Evolutionary conservation across 30 jellyfish, hydroid and myxozoan species (phyloP).

Genomic region (Clytia hemisphaerica): DNA sequence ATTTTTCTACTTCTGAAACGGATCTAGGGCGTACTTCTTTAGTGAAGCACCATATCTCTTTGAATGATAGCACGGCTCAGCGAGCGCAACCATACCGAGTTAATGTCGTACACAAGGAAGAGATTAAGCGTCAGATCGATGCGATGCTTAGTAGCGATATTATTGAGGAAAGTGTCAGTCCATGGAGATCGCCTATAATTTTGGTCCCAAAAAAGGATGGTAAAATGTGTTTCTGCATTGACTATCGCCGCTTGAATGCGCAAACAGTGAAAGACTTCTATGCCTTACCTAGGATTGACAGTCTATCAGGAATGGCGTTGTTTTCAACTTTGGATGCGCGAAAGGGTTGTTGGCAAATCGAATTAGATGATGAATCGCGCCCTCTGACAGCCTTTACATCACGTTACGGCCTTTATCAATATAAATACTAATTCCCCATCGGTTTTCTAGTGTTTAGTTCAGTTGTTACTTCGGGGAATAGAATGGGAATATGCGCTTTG

Average conservation of each 20-base stretch:
- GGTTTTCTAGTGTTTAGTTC: constrained; percentile 44
- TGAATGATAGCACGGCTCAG: constrained; percentile 2
- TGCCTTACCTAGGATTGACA: constrained; percentile 57
- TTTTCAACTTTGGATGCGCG: constrained; percentile 46
- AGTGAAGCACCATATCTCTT: constrained; percentile 1
- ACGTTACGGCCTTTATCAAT: constrained; percentile 30
- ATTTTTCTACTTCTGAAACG: not conserved
- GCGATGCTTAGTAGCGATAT: constrained; percentile 24
- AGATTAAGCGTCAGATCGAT: not conserved
- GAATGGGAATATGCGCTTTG: constrained; percentile 45
- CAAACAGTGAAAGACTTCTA: constrained; percentile 25
- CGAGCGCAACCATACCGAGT: constrained; percentile 2
- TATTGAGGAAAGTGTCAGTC: constrained; percentile 13
- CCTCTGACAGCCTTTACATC: constrained; percentile 37
- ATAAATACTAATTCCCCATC: too few species aligned
- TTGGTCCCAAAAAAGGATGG: constrained; percentile 53
- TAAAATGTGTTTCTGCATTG: constrained; percentile 34
- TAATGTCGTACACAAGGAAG: not conserved
- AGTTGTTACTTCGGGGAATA: constrained; percentile 27
- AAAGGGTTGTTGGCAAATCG: constrained; percentile 50
- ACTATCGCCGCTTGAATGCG: constrained; percentile 21
- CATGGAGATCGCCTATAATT: constrained; percentile 44
- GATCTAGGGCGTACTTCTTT: constrained; percentile 18
- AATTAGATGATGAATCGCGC: constrained; percentile 22
- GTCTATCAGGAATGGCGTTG: constrained; percentile 29